Base-by-base conservation (phyloP, 2,888 invertebrate genomes). In the Mesopsocus fuscifrons region DNA sequence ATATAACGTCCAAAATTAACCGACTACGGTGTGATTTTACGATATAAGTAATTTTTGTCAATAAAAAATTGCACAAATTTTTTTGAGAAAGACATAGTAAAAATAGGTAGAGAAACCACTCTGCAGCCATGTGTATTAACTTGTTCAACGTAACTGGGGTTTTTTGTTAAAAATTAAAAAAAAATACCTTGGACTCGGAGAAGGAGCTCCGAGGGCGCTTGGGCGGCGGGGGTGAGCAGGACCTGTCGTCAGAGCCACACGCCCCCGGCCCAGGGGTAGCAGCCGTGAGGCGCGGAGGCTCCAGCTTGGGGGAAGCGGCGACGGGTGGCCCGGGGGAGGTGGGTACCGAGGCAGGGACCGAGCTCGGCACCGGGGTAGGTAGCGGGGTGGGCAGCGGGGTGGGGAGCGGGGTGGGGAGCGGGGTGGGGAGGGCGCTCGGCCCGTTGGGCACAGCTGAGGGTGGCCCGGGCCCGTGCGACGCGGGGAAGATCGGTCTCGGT, bases 401-500 rank as follows among this genome's bases (percentile, higher is more conserved):
- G 47, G 43, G 33, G 34, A 47, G 22, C 49, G 48, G 32, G 45
- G 47, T 34, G 47, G 42, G 34, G 47, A 47, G 44, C 45, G 47
- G 22, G 44, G 44, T 41, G 44, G 43, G 13, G 45, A 23, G 34
- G 46, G 42, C 26, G 44, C 33, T 43, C 11, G 42, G 31, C n/a
- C n/a, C 8, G 44, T 34, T 32, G 46, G 45, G 40, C 45, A 43
- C 31, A 30, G 45, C 40, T 41, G 26, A 54, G 55, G 53, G 52
- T 55, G 59, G 49, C 50, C 57, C 52, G 52, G 63, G 53, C 52
- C 61, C 57, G 54, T 59, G 49, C 54, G 60, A 56, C 52, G 65
- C 59, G 51, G 53, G 34, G 55, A 56, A 41, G 56, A 53, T 56
- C 34, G 49, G 45, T 22, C 48, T 41, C 40, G 45, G 42, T 30